A percentile compares a stretch with the other conserved stretches of the same genome.
These are phyloP conservation scores for Psilanteris sp. DNA, from an alignment of 1,140 invertebrate species.

Conservation along the genomic window DNA sequence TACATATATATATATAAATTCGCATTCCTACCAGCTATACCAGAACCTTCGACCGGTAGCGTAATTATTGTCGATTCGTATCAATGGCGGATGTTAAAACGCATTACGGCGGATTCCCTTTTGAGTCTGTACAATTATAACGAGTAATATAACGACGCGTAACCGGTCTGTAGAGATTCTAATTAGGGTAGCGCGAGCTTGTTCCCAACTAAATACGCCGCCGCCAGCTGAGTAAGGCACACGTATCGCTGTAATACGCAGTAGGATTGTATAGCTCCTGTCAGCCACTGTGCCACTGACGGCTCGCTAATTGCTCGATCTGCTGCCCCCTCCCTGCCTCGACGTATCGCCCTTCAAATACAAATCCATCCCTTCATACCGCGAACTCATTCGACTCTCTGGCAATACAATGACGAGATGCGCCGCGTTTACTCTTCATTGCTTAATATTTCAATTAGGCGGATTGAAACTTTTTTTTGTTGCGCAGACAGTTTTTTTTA, in stretches of 20 bases:
- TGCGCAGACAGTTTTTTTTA: not conserved
- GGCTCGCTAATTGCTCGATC: slow-evolving; percentile 80
- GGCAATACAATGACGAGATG: slow-evolving; percentile 42
- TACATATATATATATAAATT: no score
- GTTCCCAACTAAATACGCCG: slow-evolving; percentile 58
- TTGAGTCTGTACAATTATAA: slow-evolving; percentile 63
- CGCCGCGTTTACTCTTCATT: slow-evolving; percentile 35
- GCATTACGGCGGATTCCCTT: slow-evolving; percentile 54
- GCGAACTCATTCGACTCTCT: slow-evolving; percentile 53
- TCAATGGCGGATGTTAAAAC: slow-evolving; percentile 49
- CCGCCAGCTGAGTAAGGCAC: slow-evolving; percentile 75
- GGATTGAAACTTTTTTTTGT: slow-evolving; percentile 1
- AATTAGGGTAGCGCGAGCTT: slow-evolving; percentile 74
- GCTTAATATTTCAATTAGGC: slow-evolving; percentile 39
- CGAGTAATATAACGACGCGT: slow-evolving; percentile 66
- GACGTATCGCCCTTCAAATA: slow-evolving; percentile 75
- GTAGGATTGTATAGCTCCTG: slow-evolving; percentile 73
- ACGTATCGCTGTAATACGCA: slow-evolving; percentile 65
- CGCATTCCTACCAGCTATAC: not conserved
- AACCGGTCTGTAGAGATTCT: slow-evolving; percentile 72
- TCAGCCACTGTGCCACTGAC: slow-evolving; percentile 80
- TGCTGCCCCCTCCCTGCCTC: slow-evolving; percentile 64
- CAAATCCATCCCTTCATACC: slow-evolving; percentile 75
- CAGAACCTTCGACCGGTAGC: slow-evolving; percentile 10
- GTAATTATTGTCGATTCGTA: slow-evolving; percentile 44